phyloP scores from a whole-genome alignment of 2,113 vertebrate species.

The Actinemys pallida region DNA sequence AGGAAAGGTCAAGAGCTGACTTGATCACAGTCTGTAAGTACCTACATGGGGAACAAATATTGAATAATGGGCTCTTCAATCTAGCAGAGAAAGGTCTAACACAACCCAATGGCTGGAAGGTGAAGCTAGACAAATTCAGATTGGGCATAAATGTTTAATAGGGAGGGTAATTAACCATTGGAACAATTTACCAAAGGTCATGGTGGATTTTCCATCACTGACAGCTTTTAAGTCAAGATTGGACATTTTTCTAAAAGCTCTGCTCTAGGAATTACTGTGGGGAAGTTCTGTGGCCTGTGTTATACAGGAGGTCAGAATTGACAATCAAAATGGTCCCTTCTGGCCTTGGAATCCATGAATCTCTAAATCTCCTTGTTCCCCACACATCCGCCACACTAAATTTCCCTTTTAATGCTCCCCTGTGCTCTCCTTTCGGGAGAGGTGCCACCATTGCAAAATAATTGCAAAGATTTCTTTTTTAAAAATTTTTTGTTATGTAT shows the following conservation, averaged over 20 bases:
- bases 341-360: no score
- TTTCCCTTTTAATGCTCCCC: neutral
- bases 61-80: neutral
- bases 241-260: neutral
- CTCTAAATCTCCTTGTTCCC: no score
- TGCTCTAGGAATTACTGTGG: neutral
- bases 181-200: neutral
- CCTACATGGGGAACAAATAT: neutral
- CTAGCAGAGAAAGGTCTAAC: neutral
- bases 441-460: neutral
- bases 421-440: fast-evolving
- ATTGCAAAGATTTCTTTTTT: fast-evolving
- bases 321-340: neutral
- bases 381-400: neutral
- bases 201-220: no score
- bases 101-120: neutral
- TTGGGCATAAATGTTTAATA: neutral
- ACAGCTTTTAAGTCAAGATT: neutral
- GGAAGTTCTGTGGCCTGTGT: neutral
- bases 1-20: neutral
- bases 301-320: neutral
- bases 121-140: neutral
- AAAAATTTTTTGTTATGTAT: fast-evolving
- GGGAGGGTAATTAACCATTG: neutral
- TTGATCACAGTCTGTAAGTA: neutral